A percentile compares a stretch with the other conserved stretches of the same genome.
Conservation (phyloP, 92 coral and sea anemone genomes). For the Zoanthus gigantus region DNA sequence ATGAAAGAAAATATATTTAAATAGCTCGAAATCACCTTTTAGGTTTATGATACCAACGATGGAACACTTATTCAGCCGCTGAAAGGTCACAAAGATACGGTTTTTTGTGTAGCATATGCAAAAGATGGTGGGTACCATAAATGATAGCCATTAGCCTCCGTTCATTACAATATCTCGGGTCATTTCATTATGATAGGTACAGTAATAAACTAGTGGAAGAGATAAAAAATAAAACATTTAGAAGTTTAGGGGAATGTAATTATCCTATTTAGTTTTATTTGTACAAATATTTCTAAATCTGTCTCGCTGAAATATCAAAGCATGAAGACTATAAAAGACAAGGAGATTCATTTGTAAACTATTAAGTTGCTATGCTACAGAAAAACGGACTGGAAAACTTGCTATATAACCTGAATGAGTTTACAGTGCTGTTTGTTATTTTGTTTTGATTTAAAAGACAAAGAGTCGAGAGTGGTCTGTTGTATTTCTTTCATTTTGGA, state of each 20-base stretch:
- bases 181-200: too few species aligned
- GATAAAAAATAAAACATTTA: too few species aligned
- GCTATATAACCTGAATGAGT: background rate
- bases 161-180: background rate
- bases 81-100: slow-evolving; percentile 98
- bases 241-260: too few species aligned
- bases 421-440: too few species aligned
- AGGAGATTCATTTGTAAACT: slow-evolving; percentile 28
- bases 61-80: slow-evolving; percentile 97
- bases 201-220: too few species aligned
- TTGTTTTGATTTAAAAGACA: too few species aligned
- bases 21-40: slow-evolving; percentile 59
- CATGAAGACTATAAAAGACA: background rate
- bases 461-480: too few species aligned
- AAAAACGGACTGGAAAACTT: slow-evolving; percentile 5
- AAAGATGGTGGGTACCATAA: slow-evolving; percentile 85
- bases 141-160: background rate
- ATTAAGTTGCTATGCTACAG: slow-evolving; percentile 2
- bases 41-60: slow-evolving; percentile 98
- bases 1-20: slow-evolving; percentile 17
- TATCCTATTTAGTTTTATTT: too few species aligned
- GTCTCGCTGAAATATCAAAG: background rate
- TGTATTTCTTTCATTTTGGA: too few species aligned
- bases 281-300: too few species aligned
- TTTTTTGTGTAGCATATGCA: slow-evolving; percentile 93